These are phyloP conservation scores for Phrynocephalus forsythii DNA, from an alignment of 2,797 vertebrate species.

Conservation along the genomic window DNA sequence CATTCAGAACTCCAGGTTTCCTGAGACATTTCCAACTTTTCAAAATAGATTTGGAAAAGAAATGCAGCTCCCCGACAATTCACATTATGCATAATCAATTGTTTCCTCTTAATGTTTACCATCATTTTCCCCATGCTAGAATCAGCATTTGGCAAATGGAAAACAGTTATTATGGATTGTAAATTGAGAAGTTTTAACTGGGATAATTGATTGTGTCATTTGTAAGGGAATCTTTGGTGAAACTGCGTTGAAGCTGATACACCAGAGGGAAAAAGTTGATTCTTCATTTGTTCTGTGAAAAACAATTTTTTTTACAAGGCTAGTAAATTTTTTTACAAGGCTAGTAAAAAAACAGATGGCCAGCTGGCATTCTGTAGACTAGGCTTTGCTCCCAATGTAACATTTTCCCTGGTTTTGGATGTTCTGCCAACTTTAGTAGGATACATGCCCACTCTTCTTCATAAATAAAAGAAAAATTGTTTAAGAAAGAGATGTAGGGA, in stretches of 20 bases:
- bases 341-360: no score
- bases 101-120: not conserved
- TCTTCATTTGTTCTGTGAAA: not conserved
- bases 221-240: not conserved
- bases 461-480: not conserved
- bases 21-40: not conserved
- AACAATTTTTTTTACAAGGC: accelerated
- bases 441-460: not conserved
- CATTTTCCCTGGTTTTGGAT: not conserved
- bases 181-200: not conserved
- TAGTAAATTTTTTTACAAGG: accelerated
- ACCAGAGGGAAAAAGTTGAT: not conserved
- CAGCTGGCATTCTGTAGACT: not conserved
- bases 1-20: not conserved
- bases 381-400: not conserved
- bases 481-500: not conserved
- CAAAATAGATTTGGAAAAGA: not conserved
- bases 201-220: not conserved
- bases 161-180: not conserved
- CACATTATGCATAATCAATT: not conserved
- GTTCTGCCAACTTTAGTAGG: not conserved
- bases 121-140: not conserved
- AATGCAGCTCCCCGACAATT: not conserved
- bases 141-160: not conserved
- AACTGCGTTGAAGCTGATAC: not conserved